Base-by-base conservation (phyloP, 2,797 vertebrate species). In the Pantherophis alleghaniensis region DNA sequence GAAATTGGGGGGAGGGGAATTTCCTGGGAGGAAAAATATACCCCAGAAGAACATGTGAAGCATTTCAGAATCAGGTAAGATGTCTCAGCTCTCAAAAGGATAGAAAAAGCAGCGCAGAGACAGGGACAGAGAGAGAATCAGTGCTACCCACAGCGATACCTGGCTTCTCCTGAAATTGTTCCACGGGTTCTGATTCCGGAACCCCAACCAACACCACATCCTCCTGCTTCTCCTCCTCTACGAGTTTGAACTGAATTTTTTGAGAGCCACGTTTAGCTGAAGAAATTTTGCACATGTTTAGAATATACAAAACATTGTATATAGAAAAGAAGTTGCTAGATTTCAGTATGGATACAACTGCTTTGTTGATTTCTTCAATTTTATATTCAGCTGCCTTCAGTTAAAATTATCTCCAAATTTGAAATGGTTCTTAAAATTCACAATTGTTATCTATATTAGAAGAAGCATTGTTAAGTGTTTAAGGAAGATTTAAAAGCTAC, bases 261-360 rank as follows among this genome's bases (percentile, higher is more conserved):
- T 98, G 98, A 97, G 97, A 97, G 51, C 96, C 97, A 95, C 97
- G 98, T 98, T 98, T 98, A 96, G 98, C 98, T 98, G 97, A 96
- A 94, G 96, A 97, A 96, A 96, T 28, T 93, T 94, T 94, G 97
- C 95, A 98, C 93, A 97, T 10, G 95, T 98, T 97, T 95, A 22
- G 91, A 53, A 91, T 83, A 56, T 94, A 63, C 69, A 86, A 92
- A 87, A 5, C 74, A 53, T 0, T 3, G 95, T 90, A 83, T 74
- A 69, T 5, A 74, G 3, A 92, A 69, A 53, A 89, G 60, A 61
- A 91, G 93, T 93, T 94, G 6, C 88, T 83, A 93, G 90, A 91
- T 32, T 26, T 94, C 94, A 93, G 24, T 0, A 0, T 60, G 66
- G 90, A 86, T 56, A 90, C 28, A 90, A 86, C 28, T 0, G 79